Evolutionary conservation across 1,140 invertebrate species (phyloP).

Genomic region (Parasteatoda tepidariorum): DNA sequence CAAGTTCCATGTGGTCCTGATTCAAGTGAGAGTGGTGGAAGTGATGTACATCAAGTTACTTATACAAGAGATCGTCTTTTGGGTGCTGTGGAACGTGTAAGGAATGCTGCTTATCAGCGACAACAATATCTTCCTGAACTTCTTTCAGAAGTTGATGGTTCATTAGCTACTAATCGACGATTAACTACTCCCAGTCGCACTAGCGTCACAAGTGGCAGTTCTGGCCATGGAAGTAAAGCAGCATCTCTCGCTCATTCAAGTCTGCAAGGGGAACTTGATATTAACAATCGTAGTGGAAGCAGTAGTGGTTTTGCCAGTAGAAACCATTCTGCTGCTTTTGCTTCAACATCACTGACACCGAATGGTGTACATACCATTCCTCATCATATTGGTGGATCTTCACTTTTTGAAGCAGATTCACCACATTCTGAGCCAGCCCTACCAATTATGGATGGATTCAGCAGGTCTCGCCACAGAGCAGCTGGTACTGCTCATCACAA

Average conservation of each 20-base stretch:
- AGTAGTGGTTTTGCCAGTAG: slow-evolving; percentile 63
- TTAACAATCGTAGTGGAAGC: slow-evolving; percentile 61
- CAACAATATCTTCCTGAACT: slow-evolving; percentile 49
- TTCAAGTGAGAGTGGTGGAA: slow-evolving; percentile 45
- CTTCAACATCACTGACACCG: slow-evolving; percentile 65
- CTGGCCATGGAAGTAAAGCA: slow-evolving; percentile 62
- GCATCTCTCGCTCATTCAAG: slow-evolving; percentile 62
- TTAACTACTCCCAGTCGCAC: slow-evolving; percentile 52
- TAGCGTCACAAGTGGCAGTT: slow-evolving; percentile 63
- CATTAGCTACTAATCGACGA: neutral
- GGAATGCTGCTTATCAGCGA: slow-evolving; percentile 65
- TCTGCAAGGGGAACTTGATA: slow-evolving; percentile 62
- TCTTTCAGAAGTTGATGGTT: slow-evolving; percentile 27
- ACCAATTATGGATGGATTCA: slow-evolving; percentile 23
- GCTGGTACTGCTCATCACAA: neutral
- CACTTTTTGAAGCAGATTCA: slow-evolving; percentile 49
- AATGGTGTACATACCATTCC: slow-evolving; percentile 41
- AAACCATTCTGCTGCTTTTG: slow-evolving; percentile 61
- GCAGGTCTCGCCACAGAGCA: slow-evolving; percentile 7
- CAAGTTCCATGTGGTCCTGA: slow-evolving; percentile 21
- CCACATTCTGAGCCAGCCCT: slow-evolving; percentile 50
- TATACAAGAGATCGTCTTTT: slow-evolving; percentile 70
- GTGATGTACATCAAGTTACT: slow-evolving; percentile 64
- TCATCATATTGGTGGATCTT: slow-evolving; percentile 30
- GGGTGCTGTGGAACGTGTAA: slow-evolving; percentile 68